Evolutionary conservation across 2,113 vertebrate species (phyloP), one percentile per base, ranked within the genome.

Genomic region (Neopipo cinnamomea): DNA sequence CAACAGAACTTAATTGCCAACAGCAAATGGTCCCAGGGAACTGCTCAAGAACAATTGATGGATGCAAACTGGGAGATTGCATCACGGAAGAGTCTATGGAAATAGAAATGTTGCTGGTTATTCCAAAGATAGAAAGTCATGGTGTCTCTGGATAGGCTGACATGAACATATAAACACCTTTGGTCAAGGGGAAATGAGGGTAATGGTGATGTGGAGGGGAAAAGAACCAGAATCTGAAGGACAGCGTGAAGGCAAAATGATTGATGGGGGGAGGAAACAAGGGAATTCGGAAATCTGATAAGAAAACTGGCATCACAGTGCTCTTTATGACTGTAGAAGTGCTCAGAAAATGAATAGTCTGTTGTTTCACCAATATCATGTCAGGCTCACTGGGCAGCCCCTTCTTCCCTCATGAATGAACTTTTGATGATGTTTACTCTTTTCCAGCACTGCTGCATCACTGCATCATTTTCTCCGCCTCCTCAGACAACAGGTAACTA

Each of bases 31-130:
- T 96, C 82, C 50, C 68, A 83, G 75, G 56, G 78, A 91, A 67
- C 78, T 28, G 59, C 16, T 37, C 25, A 52, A 88, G 91, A 96
- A 96, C 95, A 97, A 96, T 93, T 91, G 90, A 96, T 93, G 94
- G 95, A 95, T 96, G 74, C 95, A 93, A 44, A 94, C 16, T 59
- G 88, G 63, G 76, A 91, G 92, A 90, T 79, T 90, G 93, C 72
- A 84, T 91, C 88, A 93, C 1, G 0, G 41, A 88, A 58, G 20
- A 0, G 0, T 23, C 5, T 30, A 28, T 86, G 85, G 85, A 93
- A 96, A 80, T 53, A 80, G 82, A 55, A 7, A 7, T 14, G 33
- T 9, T 79, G 58, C 42, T 84, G 75, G 63, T 47, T 63, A 71
- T 82, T 93, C 75, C 88, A 84, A 80, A 93, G 78, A 83, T 6